Evolutionary conservation across 2,888 invertebrate species (phyloP), one percentile per base, ranked within the genome.

Genomic region (Drosophila borealis): DNA sequence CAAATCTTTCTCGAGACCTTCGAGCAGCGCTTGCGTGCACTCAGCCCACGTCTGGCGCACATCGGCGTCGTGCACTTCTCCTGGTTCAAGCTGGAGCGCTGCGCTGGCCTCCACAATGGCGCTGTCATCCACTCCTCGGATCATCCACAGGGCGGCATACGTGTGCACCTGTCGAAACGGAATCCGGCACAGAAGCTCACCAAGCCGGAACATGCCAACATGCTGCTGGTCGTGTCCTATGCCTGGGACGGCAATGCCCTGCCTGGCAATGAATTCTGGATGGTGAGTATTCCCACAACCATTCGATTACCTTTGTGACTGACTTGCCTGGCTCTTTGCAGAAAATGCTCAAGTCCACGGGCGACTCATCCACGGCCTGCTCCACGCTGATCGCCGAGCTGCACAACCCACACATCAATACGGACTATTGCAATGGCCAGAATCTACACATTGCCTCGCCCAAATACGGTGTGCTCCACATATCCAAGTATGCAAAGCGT

Each of bases 211-310:
- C 92, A 64, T 89, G 67, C 87, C 19, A 93, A 93, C 59, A 94
- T 93, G 70, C 87, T 94, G 10, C 91, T 95, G 14, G 93, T 95
- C 0, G 94, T 95, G 34, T 95, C 95, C 0, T 96, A 96, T 82
- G 95, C 96, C 0, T 95, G 95, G 95, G 96, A 96, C 86, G 94
- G 95, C 8, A 96, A 96, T 84, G 94, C 96, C 0, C 93, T 95
- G 63, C 96, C 96, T 1, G 96, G 96, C 46, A 96, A 96, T 80
- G 96, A 96, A 85, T 96, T 95, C 89, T 96, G 96, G 96, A 90
- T 91, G 78, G 94, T 93, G 59, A 91, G 70, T 60, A 9, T 14
- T n/a, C 0, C 2, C 1, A 17, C 1, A 13, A 3, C 21, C 13
- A 0, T 2, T 17, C 5, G 6, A 44, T 13, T n/a, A n/a, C 1